Evolutionary conservation across 2,888 invertebrate genomes (phyloP).

Genomic region (Campopleginae sp.): DNA sequence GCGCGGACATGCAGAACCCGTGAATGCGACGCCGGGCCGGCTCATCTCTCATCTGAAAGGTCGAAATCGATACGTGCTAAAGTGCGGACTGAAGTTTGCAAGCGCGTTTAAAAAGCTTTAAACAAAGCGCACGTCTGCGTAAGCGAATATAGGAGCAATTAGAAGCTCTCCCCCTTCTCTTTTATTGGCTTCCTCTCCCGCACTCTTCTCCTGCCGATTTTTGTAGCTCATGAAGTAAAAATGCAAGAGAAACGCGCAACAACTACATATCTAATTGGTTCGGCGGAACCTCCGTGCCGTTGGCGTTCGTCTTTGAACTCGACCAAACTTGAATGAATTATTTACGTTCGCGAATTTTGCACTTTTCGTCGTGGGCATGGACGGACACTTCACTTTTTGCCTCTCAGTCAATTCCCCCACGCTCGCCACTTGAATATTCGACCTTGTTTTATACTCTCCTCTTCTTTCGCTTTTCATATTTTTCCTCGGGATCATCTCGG

Average conservation of each 20-base stretch:
- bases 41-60: conserved; percentile 53
- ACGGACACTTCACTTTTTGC: not conserved
- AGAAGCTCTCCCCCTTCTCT: conserved; percentile 63
- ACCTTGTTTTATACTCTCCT: not conserved
- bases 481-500: conserved; percentile 2
- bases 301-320: not conserved
- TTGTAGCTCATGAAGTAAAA: conserved; percentile 45
- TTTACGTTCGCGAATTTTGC: conserved; percentile 17
- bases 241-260: conserved; percentile 58
- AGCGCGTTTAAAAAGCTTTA: conserved; percentile 65
- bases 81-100: conserved; percentile 67
- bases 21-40: conserved; percentile 41
- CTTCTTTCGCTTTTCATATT: not conserved
- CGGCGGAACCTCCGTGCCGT: conserved; percentile 23
- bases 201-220: conserved; percentile 34
- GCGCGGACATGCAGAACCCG: not conserved
- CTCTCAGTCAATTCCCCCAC: not conserved
- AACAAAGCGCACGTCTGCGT: conserved; percentile 65
- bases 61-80: conserved; percentile 65
- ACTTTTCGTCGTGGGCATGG: not conserved
- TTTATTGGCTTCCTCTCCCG: not conserved
- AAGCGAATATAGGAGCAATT: conserved; percentile 70
- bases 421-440: not conserved
- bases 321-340: not conserved
- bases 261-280: conserved; percentile 1